Evolutionary conservation across 1,140 invertebrate genomes (phyloP), one percentile per base, ranked within the genome.

Genomic region (Leptinotarsa defecta): DNA sequence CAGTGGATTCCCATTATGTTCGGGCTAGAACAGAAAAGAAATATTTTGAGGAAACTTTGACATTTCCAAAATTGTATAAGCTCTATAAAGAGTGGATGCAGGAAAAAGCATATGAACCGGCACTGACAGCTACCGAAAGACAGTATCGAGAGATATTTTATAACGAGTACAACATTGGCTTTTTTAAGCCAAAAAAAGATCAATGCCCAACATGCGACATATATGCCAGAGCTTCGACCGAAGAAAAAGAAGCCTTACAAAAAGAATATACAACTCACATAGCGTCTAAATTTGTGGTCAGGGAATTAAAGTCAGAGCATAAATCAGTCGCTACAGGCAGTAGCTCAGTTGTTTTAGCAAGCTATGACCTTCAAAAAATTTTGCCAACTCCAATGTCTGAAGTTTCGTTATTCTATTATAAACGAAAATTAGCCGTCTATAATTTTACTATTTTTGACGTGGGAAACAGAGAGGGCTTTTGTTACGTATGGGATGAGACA

Each of bases 371-470:
- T 15, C 68, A 69, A 48, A 49, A 43, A 49, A 20, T 69, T 69
- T n/a, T 69, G 13, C 13, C 19, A 34, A 49, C 48, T 17, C 68
- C 68, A 17, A 24, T 34, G 68, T 43, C 34, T 13, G 48, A 69
- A 48, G 48, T 49, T 19, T 69, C 68, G n/a, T 34, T 49, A 69
- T 69, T 69, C 34, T 69, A 48, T 49, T 69, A 69, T 24, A 69
- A 68, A 68, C 15, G 68, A 15, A 43, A 49, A 49, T 20, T 69
- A 13, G 27, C n/a, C 13, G 27, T 43, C 11, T 69, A 48, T 27
- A 43, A 69, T 34, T 69, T 69, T 20, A 69, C 68, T 43, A 49
- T 69, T 13, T 65, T 65, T 65, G 63, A 65, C 24, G 24, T 65
- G 13, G 63, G 63, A 65, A 22, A 20, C 20, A 27, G 13, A n/a